A percentile compares a stretch with the other conserved stretches of the same genome.
phyloP scores from a whole-genome alignment of 2,797 vertebrate genomes.

The Argyrosomus regius region DNA sequence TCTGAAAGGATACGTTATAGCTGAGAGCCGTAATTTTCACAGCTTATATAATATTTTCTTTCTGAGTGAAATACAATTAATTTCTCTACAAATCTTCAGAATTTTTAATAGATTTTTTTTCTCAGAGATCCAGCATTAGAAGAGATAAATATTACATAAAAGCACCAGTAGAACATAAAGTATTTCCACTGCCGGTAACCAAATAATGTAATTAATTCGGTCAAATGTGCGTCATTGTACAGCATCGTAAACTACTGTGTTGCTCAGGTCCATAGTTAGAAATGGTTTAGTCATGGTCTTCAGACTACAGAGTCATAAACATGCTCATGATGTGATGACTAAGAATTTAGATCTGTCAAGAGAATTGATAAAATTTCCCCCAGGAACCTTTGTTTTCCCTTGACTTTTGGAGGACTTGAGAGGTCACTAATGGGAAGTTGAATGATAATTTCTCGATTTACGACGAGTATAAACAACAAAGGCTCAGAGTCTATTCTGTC shows the following conservation, averaged over 20 bases:
- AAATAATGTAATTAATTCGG: constrained; percentile 1
- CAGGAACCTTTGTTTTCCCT: too few relatives aligned
- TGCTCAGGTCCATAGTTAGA: constrained; percentile 23
- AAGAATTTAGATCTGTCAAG: too few relatives aligned
- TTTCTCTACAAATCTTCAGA: not conserved
- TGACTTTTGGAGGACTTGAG: too few relatives aligned
- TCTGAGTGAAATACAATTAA: not conserved
- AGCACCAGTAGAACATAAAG: not conserved
- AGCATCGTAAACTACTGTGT: constrained; percentile 7
- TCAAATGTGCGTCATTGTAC: constrained; percentile 5
- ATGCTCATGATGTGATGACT: too few relatives aligned
- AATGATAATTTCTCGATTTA: too few relatives aligned
- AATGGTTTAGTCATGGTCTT: constrained; percentile 42
- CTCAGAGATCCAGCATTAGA: not conserved
- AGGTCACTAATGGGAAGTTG: too few relatives aligned
- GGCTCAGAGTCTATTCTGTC: too few relatives aligned
- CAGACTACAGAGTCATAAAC: constrained; percentile 36
- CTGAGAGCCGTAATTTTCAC: constrained; percentile 8
- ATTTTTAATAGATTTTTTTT: not conserved
- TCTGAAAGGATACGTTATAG: not conserved
- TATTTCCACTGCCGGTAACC: not conserved
- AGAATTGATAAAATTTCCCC: too few relatives aligned
- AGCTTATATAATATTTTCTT: constrained; percentile 3
- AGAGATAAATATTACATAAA: constrained; percentile 4
- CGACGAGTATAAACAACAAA: too few relatives aligned